Percentiles rank a stretch among this genome's conserved stretches.
Conservation (phyloP, 2,797 vertebrate genomes). For the Macrochelys suwanniensis region DNA sequence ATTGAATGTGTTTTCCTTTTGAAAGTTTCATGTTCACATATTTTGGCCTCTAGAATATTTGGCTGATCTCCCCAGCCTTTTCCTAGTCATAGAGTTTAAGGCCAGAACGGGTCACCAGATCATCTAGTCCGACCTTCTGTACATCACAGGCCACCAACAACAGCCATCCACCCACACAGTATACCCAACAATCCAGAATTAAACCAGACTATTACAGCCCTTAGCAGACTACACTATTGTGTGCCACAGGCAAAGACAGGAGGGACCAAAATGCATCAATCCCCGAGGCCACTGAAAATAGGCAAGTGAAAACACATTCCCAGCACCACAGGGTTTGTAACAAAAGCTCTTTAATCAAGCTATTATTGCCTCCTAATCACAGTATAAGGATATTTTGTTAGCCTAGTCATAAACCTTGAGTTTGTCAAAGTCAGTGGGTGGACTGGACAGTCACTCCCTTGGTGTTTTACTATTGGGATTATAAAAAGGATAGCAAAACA, state of each 20-base stretch:
- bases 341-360: neutral
- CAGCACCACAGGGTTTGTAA: neutral
- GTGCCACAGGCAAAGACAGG: neutral
- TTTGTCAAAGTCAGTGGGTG: rapidly evolving
- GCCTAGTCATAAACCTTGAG: neutral
- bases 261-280: neutral
- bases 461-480: rapidly evolving
- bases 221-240: neutral
- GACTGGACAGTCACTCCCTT: neutral
- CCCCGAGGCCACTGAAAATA: neutral
- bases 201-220: neutral
- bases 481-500: neutral
- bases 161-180: neutral
- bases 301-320: neutral
- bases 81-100: too few relatives aligned
- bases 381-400: neutral
- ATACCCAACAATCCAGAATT: neutral
- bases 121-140: too few relatives aligned
- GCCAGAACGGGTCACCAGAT: too few relatives aligned
- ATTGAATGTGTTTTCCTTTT: too few relatives aligned
- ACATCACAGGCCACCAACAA: too few relatives aligned
- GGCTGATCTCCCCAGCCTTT: too few relatives aligned
- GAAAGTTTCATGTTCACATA: too few relatives aligned
- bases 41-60: too few relatives aligned
- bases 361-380: neutral